Percentiles rank a stretch among this genome's conserved stretches.
Conservation (phyloP, 2,797 vertebrate genomes). For the Mormyrus proboscirostris region DNA sequence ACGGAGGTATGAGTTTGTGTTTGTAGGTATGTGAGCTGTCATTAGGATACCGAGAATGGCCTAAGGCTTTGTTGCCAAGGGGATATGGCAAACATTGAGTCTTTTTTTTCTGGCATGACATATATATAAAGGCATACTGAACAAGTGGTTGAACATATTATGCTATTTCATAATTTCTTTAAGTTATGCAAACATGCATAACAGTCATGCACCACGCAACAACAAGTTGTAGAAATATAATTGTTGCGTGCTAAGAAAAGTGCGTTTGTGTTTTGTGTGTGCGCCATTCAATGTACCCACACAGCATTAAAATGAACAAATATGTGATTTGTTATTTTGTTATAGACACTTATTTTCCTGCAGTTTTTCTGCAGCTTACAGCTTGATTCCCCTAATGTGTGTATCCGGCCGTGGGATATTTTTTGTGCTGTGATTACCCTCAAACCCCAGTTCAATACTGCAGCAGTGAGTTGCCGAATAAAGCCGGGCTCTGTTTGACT, state of each 20-base stretch:
- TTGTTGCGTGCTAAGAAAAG: neutral
- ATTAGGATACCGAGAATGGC: conserved; percentile 63
- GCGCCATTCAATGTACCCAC: neutral
- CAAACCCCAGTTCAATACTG: neutral
- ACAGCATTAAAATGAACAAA: neutral
- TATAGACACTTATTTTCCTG: neutral
- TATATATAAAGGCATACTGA: conserved; percentile 54
- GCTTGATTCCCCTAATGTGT: neutral
- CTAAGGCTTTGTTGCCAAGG: conserved; percentile 74
- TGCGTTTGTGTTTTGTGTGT: neutral
- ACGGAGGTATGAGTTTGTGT: conserved; percentile 48
- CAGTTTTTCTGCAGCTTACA: neutral
- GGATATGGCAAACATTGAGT: conserved; percentile 75
- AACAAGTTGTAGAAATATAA: neutral
- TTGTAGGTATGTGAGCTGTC: conserved; percentile 56
- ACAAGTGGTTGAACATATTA: conserved; percentile 37
- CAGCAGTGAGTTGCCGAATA: neutral
- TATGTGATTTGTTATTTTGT: neutral
- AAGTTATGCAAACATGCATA: neutral
- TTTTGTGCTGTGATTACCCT: neutral
- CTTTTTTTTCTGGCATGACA: conserved; percentile 57
- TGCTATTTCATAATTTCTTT: neutral
- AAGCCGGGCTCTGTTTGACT: neutral
- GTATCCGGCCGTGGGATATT: neutral
- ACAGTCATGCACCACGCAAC: neutral